These are phyloP conservation scores for Rallus limicola DNA, from an alignment of 2,113 vertebrate genomes.

Conservation along the genomic window DNA sequence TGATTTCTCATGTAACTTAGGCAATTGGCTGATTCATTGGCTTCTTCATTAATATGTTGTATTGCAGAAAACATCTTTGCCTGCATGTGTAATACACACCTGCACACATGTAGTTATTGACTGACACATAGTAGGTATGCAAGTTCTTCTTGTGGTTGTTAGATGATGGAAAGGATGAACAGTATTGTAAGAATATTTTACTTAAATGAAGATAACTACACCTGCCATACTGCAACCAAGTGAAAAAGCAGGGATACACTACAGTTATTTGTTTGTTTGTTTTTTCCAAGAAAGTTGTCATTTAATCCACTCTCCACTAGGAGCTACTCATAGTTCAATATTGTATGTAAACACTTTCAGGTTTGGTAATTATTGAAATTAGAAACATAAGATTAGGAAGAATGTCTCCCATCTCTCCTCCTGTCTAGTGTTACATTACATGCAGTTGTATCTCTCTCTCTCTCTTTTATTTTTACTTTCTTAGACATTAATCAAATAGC, in stretches of 20 bases:
- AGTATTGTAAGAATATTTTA: neutral
- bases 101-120: no score
- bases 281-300: neutral
- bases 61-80: neutral
- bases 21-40: neutral
- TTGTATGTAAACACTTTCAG: neutral
- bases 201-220: neutral
- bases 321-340: neutral
- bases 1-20: fast-evolving
- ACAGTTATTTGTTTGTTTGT: no score
- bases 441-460: neutral
- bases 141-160: neutral
- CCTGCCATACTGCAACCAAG: neutral
- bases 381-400: neutral
- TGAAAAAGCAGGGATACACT: neutral
- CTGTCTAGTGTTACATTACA: neutral
- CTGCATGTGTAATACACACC: neutral
- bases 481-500: neutral
- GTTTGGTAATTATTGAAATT: neutral
- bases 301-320: neutral
- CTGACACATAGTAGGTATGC: neutral
- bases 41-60: neutral
- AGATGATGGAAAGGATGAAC: neutral
- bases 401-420: neutral
- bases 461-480: neutral